These are phyloP conservation scores for Orycteropus afer DNA, from an alignment of 2,113 vertebrate genomes.

Conservation along the genomic window DNA sequence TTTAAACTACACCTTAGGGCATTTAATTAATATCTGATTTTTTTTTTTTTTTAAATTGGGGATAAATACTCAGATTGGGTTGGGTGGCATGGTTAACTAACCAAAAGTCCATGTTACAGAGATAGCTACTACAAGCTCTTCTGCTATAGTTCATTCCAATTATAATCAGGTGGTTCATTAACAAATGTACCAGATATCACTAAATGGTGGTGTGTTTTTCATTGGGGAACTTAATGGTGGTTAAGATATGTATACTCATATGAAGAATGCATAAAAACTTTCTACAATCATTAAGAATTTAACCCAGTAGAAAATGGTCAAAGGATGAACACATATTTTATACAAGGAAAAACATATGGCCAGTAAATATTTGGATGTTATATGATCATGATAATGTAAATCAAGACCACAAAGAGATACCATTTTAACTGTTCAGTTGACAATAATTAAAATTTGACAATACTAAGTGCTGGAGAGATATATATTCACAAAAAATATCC, in stretches of 20 bases:
- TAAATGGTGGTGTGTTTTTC: background rate
- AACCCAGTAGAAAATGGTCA: background rate
- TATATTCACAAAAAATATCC: background rate
- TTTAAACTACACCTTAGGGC: background rate
- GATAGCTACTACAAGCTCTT: fast-evolving
- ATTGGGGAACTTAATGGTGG: background rate
- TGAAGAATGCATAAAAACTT: background rate
- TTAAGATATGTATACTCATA: background rate
- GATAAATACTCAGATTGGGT: background rate
- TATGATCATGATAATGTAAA: background rate
- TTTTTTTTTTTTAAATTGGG: too few species aligned
- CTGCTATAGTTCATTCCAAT: background rate
- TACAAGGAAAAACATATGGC: background rate
- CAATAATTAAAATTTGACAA: background rate
- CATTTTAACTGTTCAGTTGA: background rate
- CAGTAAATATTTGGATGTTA: background rate
- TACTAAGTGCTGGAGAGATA: background rate
- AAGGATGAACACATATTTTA: background rate
- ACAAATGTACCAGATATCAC: background rate
- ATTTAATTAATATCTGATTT: background rate
- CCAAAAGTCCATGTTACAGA: fast-evolving
- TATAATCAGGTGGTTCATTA: background rate
- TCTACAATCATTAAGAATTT: background rate
- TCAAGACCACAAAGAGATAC: too few species aligned
- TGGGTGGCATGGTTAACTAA: background rate